A percentile compares a stretch with the other conserved stretches of the same genome.
phyloP scores from a whole-genome alignment of 2,888 invertebrate species.

The Caenorhabditis sp. region DNA sequence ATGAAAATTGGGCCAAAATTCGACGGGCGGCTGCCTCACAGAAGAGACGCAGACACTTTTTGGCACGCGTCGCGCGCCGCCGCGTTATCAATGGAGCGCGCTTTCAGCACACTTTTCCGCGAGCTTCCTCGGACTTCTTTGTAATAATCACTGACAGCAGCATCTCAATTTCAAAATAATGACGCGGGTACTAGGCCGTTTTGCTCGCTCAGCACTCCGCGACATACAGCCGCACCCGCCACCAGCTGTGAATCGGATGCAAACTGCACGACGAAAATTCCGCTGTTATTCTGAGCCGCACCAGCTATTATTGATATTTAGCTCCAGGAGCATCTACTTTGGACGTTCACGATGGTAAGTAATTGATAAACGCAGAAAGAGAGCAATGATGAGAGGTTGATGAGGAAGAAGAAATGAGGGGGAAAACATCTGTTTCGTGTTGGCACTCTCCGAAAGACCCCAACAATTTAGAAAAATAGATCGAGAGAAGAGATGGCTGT shows the following conservation, averaged over 20 bases:
- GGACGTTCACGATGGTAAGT: constrained; percentile 43
- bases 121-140: constrained; percentile 14
- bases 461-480: constrained; percentile 59
- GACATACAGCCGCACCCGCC: constrained; percentile 47
- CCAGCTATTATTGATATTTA: constrained; percentile 25
- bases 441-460: constrained; percentile 39
- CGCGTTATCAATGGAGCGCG: constrained; percentile 45
- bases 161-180: constrained; percentile 65
- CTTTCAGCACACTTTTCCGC: constrained; percentile 15
- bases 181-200: constrained; percentile 57
- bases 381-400: constrained; percentile 18
- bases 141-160: constrained; percentile 63
- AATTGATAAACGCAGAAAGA: constrained; percentile 21
- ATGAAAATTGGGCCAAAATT: constrained; percentile 32
- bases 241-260: constrained; percentile 58
- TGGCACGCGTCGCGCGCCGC: constrained; percentile 55
- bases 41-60: constrained; percentile 53
- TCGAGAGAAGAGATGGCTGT: constrained; percentile 59
- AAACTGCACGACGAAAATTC: constrained; percentile 27
- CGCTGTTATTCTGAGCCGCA: constrained; percentile 22
- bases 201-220: constrained; percentile 52
- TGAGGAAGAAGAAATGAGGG: constrained; percentile 34
- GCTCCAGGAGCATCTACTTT: constrained; percentile 1
- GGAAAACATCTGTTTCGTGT: constrained; percentile 54
- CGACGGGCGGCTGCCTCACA: constrained; percentile 61